These are phyloP conservation scores for Dicranocentrus wangi DNA, from an alignment of 2,888 invertebrate species.

Conservation along the genomic window DNA sequence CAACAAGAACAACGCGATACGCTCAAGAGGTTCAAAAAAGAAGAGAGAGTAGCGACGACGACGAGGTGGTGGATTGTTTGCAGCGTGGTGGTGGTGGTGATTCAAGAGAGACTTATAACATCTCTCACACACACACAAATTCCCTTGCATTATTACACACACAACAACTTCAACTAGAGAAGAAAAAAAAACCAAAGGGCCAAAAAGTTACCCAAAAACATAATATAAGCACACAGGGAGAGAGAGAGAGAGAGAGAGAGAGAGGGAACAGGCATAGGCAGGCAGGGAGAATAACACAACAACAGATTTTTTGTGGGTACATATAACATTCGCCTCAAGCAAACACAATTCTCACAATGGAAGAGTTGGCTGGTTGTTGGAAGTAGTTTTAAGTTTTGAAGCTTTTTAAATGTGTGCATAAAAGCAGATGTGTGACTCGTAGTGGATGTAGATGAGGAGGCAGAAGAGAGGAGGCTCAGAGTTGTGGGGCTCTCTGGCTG, in stretches of 20 bases:
- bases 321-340: slow-evolving; percentile 27
- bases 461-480: too few species aligned
- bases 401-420: too few species aligned
- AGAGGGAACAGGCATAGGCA: slow-evolving; percentile 3
- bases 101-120: not conserved
- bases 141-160: too few species aligned
- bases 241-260: not conserved
- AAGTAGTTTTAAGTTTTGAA: too few species aligned
- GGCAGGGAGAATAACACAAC: too few species aligned
- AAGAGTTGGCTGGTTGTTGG: too few species aligned
- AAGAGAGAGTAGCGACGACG: slow-evolving; percentile 25
- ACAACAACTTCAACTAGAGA: not conserved
- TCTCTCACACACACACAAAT: not conserved
- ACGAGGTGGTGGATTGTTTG: too few species aligned
- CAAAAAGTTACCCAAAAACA: slow-evolving; percentile 41
- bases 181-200: slow-evolving; percentile 17
- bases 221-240: not conserved
- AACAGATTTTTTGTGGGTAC: slow-evolving; percentile 30
- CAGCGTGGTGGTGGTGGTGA: not conserved
- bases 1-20: too few species aligned
- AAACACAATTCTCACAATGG: slow-evolving; percentile 11
- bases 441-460: too few species aligned
- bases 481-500: too few species aligned
- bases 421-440: too few species aligned
- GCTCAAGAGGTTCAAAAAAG: not conserved